Percentiles rank a stretch among this genome's conserved stretches.
Conservation (phyloP, 2,797 vertebrate species). For the Garrulus glandarius region DNA sequence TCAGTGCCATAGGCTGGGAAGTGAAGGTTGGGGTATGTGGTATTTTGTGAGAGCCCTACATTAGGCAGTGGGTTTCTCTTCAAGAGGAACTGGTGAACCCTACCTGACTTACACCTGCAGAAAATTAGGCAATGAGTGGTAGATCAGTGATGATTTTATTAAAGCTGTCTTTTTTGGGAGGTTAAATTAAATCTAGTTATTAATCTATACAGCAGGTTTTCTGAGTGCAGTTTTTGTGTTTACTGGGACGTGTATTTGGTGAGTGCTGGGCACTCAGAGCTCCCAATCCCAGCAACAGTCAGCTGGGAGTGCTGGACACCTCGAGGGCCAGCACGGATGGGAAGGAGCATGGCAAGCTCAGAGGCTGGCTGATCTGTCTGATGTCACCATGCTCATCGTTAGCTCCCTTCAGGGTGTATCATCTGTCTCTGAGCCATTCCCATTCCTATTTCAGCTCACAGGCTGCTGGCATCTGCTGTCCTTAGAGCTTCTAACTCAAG, state of each 20-base stretch:
- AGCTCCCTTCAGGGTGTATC: neutral
- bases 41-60: neutral
- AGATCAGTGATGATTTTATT: neutral
- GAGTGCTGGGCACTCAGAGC: neutral
- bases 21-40: fast-evolving
- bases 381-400: neutral
- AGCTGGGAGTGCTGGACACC: neutral
- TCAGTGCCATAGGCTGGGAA: neutral
- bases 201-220: neutral
- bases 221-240: neutral
- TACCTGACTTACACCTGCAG: neutral
- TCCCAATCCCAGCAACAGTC: fast-evolving
- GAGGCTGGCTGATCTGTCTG: neutral
- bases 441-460: neutral
- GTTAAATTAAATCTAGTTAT: neutral
- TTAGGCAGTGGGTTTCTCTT: neutral
- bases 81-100: neutral
- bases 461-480: neutral
- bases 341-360: neutral
- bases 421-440: neutral
- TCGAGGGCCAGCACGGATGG: fast-evolving
- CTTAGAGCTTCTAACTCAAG: neutral
- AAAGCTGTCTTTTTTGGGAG: neutral
- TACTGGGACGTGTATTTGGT: neutral
- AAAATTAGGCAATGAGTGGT: neutral